A percentile compares a stretch with the other conserved stretches of the same genome.
Evolutionary conservation across 2,113 vertebrate species (phyloP).

Genomic region (Microtus oregoni): DNA sequence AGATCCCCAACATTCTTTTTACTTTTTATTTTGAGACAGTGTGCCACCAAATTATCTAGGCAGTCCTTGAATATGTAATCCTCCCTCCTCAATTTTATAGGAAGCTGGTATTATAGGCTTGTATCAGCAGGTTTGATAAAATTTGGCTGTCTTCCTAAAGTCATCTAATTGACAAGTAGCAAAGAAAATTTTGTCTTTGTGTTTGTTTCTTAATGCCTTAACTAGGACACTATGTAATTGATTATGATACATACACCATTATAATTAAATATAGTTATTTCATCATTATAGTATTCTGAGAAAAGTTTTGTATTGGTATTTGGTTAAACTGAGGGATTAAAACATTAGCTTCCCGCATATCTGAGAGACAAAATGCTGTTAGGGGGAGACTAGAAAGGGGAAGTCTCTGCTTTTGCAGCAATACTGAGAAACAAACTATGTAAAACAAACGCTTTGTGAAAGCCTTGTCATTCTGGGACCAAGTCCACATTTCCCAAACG

Average conservation of each 20-base stretch:
- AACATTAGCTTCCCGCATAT: background rate
- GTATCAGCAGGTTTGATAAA: background rate
- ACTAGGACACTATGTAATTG: background rate
- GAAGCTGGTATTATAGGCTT: background rate
- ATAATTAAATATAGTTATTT: too few relatives aligned
- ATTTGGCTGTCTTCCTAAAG: background rate
- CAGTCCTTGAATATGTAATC: background rate
- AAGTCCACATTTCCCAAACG: background rate
- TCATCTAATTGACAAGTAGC: background rate
- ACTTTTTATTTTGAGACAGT: background rate
- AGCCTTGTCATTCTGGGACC: background rate
- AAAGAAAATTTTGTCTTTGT: background rate
- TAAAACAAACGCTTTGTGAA: constrained; percentile 17
- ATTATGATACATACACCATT: background rate
- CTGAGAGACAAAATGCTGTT: background rate
- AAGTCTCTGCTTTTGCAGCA: background rate
- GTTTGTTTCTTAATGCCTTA: constrained; percentile 5
- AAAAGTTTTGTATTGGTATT: background rate
- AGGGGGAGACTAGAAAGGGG: background rate
- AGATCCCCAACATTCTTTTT: background rate
- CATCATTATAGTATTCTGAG: background rate
- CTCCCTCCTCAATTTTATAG: background rate
- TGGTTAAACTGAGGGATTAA: background rate
- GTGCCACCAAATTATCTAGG: background rate
- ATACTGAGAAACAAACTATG: background rate